A percentile compares a stretch with the other conserved stretches of the same genome.
Evolutionary conservation across 2,888 invertebrate species (phyloP).

Genomic region (Anaspis maculata): DNA sequence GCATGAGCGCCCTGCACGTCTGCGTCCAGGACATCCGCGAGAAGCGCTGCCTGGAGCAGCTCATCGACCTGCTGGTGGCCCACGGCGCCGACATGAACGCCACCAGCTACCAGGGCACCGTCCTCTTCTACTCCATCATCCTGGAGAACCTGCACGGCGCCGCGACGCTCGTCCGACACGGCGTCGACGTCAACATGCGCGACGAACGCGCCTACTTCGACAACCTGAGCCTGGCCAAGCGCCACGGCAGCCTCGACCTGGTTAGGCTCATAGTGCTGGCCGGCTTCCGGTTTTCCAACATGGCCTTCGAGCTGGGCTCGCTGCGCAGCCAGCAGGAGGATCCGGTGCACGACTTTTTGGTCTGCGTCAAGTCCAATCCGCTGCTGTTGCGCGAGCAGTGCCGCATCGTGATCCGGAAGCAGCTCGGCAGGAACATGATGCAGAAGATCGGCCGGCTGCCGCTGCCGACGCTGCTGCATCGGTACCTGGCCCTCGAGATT

Average conservation of each 20-base stretch:
- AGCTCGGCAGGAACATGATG: conserved; percentile 35
- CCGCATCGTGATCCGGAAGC: conserved; percentile 48
- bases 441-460: conserved; percentile 44
- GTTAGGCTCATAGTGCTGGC: conserved; percentile 41
- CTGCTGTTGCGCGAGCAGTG: conserved; percentile 49
- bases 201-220: conserved; percentile 51
- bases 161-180: conserved; percentile 50
- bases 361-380: conserved; percentile 39
- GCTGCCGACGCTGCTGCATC: conserved; percentile 49
- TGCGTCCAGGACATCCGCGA: conserved; percentile 51
- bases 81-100: conserved; percentile 36
- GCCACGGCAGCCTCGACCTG: conserved; percentile 36
- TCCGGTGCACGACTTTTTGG: conserved; percentile 34
- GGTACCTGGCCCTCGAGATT: conserved; percentile 50
- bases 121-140: conserved; percentile 42
- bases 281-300: conserved; percentile 37
- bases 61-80: conserved; percentile 42
- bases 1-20: conserved; percentile 50
- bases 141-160: conserved; percentile 45
- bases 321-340: conserved; percentile 30
- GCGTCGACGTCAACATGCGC: conserved; percentile 54
- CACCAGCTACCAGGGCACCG: conserved; percentile 37
- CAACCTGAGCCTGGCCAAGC: conserved; percentile 48
- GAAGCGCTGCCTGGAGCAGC: conserved; percentile 45
- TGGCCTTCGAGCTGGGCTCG: conserved; percentile 35